Percentiles rank a stretch among this genome's conserved stretches.
Evolutionary conservation across 2,797 vertebrate genomes (phyloP).

Genomic region (Liasis olivaceus): DNA sequence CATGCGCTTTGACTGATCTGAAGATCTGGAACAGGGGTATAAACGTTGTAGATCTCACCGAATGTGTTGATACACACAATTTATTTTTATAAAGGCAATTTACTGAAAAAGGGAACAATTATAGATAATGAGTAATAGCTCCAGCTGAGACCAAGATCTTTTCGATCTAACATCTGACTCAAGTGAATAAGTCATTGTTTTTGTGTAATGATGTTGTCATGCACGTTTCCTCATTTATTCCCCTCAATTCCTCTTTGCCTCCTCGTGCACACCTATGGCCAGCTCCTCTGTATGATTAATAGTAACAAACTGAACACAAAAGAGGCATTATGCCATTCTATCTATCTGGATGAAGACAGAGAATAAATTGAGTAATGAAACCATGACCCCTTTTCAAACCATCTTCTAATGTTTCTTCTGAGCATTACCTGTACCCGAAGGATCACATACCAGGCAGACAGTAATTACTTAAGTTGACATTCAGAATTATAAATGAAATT

Average conservation of each 20-base stretch:
- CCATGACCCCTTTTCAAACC: background rate
- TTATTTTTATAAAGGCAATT: too few species aligned
- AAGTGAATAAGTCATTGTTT: background rate
- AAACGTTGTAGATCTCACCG: too few species aligned
- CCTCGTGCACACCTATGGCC: background rate
- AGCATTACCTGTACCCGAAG: background rate
- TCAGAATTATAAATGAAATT: background rate
- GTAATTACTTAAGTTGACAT: constrained; percentile 10
- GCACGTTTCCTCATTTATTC: background rate
- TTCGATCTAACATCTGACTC: background rate
- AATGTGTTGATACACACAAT: too few species aligned
- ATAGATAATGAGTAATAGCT: too few species aligned
- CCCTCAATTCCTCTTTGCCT: background rate
- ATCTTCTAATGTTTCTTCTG: background rate
- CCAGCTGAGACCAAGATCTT: too few species aligned
- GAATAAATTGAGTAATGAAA: background rate
- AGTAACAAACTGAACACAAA: background rate
- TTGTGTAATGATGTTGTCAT: background rate
- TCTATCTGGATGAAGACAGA: background rate
- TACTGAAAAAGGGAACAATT: too few species aligned
- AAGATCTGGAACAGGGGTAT: too few species aligned
- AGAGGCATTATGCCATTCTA: background rate
- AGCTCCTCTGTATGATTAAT: background rate
- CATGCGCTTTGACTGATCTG: too few species aligned
- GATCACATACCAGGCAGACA: background rate